Percentiles rank a stretch among this genome's conserved stretches.
Conservation (phyloP, 2,797 vertebrate genomes). For the Gymnothorax javanicus region DNA sequence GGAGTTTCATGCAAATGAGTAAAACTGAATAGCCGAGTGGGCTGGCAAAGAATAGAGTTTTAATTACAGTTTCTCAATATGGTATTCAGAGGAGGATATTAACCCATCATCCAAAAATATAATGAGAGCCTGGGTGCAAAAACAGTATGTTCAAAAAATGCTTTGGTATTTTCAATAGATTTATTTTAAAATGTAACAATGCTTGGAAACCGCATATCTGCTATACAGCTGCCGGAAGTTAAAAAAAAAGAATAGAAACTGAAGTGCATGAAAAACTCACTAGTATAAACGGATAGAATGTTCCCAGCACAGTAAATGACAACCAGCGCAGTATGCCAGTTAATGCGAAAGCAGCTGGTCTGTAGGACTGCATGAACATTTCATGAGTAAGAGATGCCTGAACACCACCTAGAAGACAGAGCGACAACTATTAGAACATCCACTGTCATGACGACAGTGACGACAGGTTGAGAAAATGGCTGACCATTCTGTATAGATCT, state of each 20-base stretch:
- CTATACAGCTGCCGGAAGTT: not conserved
- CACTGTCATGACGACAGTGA: not conserved
- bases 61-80: slow-evolving; percentile 35
- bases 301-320: slow-evolving; percentile 59
- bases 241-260: not conserved
- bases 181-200: not conserved
- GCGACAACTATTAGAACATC: not conserved
- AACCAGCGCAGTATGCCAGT: slow-evolving; percentile 66
- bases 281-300: slow-evolving; percentile 79
- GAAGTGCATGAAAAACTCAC: slow-evolving; percentile 63
- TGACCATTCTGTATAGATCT: not conserved
- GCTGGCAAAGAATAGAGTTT: slow-evolving; percentile 33
- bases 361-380: slow-evolving; percentile 80
- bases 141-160: slow-evolving; percentile 9
- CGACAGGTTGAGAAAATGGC: not conserved
- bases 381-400: slow-evolving; percentile 65
- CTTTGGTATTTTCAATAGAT: not conserved
- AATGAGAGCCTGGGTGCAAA: slow-evolving; percentile 20
- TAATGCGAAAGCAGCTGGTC: slow-evolving; percentile 72
- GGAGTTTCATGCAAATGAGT: slow-evolving; percentile 27
- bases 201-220: not conserved
- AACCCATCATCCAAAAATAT: slow-evolving; percentile 45
- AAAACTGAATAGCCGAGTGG: slow-evolving; percentile 27
- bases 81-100: slow-evolving; percentile 8
- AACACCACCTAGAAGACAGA: slow-evolving; percentile 63